Conservation (phyloP, 2,113 vertebrate genomes). For the Haliaeetus leucogaster region DNA sequence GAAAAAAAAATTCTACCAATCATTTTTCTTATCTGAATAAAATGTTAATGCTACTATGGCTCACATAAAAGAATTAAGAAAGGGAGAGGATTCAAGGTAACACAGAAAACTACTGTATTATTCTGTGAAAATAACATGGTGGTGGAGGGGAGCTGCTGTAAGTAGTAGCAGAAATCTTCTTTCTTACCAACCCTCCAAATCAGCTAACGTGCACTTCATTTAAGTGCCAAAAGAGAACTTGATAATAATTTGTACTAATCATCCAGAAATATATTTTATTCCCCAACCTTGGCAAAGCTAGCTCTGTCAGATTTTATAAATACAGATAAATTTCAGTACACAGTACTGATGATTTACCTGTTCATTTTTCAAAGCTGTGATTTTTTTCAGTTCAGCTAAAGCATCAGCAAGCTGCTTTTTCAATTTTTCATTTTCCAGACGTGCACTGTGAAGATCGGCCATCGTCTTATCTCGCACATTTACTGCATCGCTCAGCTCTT, state of each 20-base stretch:
- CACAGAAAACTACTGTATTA: not conserved
- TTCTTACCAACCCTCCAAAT: not conserved
- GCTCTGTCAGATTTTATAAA: not conserved
- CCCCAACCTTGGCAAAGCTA: not conserved
- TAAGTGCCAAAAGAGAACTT: not conserved
- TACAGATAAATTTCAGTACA: not conserved
- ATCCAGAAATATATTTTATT: not conserved
- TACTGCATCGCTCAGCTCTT: slow-evolving; percentile 90
- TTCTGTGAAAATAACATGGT: not conserved
- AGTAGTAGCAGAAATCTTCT: not conserved
- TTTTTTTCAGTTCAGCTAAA: slow-evolving; percentile 79
- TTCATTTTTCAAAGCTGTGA: slow-evolving; percentile 74
- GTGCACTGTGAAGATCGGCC: slow-evolving; percentile 89
- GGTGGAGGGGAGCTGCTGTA: not conserved
- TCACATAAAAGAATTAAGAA: not conserved
- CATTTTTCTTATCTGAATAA: not conserved
- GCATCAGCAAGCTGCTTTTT: slow-evolving; percentile 81
- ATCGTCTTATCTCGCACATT: slow-evolving; percentile 90
- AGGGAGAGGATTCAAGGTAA: not conserved
- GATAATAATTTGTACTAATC: not conserved
- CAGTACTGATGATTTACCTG: slow-evolving; percentile 69
- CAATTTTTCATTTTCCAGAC: slow-evolving; percentile 82
- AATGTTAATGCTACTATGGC: not conserved
- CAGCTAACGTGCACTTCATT: not conserved
- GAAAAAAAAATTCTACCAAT: not conserved